These are phyloP conservation scores for Rhabdornis inornatus DNA, from an alignment of 2,113 vertebrate genomes.

Conservation along the genomic window DNA sequence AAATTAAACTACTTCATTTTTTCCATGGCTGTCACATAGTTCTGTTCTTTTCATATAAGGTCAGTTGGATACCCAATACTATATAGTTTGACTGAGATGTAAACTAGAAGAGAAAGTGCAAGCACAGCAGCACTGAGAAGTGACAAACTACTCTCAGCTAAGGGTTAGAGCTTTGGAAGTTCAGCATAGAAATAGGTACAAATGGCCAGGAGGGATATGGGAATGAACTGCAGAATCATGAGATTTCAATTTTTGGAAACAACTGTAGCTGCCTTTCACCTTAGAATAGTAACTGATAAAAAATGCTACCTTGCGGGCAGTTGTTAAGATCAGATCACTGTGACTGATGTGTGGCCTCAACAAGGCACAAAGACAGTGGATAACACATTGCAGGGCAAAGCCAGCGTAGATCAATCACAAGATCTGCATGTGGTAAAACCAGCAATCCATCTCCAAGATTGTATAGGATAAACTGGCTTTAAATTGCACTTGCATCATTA, in stretches of 20 bases:
- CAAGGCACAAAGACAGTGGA: not conserved
- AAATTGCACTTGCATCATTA: not conserved
- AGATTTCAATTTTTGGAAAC: not conserved
- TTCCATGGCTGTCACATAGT: not conserved
- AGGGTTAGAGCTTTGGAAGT: not conserved
- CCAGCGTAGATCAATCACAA: not conserved
- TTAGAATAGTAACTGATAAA: not conserved
- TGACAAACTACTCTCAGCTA: not conserved
- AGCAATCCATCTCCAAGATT: not conserved
- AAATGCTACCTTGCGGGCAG: not conserved
- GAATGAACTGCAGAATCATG: not conserved
- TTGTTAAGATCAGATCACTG: not conserved
- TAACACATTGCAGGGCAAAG: not conserved
- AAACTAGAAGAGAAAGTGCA: not conserved
- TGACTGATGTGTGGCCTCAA: not conserved
- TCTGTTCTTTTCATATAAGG: not conserved
- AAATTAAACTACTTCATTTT: not conserved
- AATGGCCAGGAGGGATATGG: not conserved
- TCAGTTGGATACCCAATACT: not conserved
- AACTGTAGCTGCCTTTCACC: not conserved
- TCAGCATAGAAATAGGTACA: not conserved
- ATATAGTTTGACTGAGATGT: not conserved
- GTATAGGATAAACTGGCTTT: not conserved
- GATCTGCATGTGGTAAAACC: not conserved
- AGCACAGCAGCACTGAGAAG: not conserved